phyloP scores from a whole-genome alignment of 1,140 invertebrate species.

The Pentalonia nigronervosa region DNA sequence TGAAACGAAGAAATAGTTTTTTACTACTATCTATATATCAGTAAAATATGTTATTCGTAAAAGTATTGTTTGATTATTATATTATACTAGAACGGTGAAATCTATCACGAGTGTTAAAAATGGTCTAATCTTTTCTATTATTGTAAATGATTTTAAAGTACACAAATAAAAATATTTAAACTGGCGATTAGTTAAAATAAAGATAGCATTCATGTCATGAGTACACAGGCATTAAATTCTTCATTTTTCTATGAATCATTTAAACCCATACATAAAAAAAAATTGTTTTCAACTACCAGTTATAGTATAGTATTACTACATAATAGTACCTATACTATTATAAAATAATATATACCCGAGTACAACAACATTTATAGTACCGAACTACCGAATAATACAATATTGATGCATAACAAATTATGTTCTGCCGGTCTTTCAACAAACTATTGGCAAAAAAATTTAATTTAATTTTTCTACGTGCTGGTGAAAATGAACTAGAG shows the following conservation, averaged over 20 bases:
- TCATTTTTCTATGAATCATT: not conserved
- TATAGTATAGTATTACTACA: not conserved
- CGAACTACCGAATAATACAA: not conserved
- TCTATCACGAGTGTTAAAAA: not conserved
- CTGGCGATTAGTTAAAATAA: not conserved
- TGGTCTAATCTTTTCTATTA: not conserved
- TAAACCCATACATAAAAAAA: not conserved
- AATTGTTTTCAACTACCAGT: not conserved
- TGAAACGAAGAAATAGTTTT: not conserved
- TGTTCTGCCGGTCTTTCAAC: not conserved
- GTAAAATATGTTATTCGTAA: not conserved
- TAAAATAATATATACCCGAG: not conserved
- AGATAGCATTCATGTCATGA: not conserved
- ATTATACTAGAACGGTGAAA: not conserved
- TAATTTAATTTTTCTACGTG: not conserved
- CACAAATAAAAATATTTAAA: constrained; percentile 9
- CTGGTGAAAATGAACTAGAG: not conserved
- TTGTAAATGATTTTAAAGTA: not conserved
- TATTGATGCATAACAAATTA: not conserved
- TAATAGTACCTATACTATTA: not conserved
- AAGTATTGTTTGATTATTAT: constrained; percentile 3
- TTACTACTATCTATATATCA: not conserved
- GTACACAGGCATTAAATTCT: not conserved
- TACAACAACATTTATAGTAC: not conserved
- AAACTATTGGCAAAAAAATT: not conserved